Evolutionary conservation across 2,113 vertebrate genomes (phyloP), one percentile per base, ranked within the genome.

Genomic region (Heloderma charlesbogerti): DNA sequence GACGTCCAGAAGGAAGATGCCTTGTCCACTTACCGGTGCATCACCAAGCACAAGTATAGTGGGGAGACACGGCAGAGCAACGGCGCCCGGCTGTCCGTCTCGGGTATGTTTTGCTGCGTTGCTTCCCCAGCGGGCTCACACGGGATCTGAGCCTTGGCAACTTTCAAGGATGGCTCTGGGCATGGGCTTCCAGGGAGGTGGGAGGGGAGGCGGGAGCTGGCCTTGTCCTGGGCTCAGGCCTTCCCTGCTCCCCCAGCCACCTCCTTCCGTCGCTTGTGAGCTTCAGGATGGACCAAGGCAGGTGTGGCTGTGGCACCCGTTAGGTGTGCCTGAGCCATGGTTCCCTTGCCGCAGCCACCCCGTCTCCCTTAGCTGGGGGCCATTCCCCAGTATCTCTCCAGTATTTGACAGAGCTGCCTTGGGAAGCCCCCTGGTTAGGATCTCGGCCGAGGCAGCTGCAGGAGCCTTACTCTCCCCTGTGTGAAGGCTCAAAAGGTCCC

Each of bases 1-100:
- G 99, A 99, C 88, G 99, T 99, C 92, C 99, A 99, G 98, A 99
- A 99, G 97, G 99, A 99, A 97, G 99, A 99, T 37, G 99, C 99
- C 92, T 98, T 99, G 93, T 99, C 99, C 95, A 99, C 99, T 95
- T 99, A 99, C 96, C 98, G 99, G 97, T 99, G 99, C 98, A 99
- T 99, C 97, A 99, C 99, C 97, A 99, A 98, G 97, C 99, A 99
- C 98, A 99, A 99, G 93, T 99, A 99, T 96, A 99, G 99, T 29
- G 99, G 99, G 91, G 99, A 99, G 97, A 99, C 99, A 25, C 98
- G 99, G 74, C 99, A 99, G 97, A 99, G 99, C 97, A 99, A 99
- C 18, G 99, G 99, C 71, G 99, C 99, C 94, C 97, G 99, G 54
- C 99, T 99, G 94, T 99, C 99, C 0, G 99, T 99, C 97, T 98